Base-by-base conservation (phyloP, 1,140 invertebrate genomes). In the Ips nitidus region DNA sequence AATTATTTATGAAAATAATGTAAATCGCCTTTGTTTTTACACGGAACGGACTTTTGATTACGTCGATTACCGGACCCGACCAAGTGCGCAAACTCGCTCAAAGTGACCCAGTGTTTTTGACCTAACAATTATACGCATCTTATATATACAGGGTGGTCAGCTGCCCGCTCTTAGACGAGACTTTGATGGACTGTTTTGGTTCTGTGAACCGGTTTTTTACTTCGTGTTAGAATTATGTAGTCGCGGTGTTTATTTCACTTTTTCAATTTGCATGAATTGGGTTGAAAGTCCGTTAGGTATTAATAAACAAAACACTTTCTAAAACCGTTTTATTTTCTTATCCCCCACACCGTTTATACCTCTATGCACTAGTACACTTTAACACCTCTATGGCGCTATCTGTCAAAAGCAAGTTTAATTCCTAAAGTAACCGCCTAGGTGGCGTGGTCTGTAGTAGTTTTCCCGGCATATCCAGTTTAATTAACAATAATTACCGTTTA, bases 191-290 rank as follows among this genome's bases (percentile, higher is more conserved):
- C 77, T 75, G 75, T 69, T 66, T 76, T 73, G 77, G 77, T 78
- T 78, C 77, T 74, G 74, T 78, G 77, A 79, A 79, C 75, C 77
- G 61, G 52, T 71, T 70, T 65, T 69, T 60, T 59, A 75, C 69
- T 72, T 71, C 72, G 36, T 62, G 40, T 38, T 59, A 41, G 41
- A 59, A 42, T 36, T 41, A 62, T 22, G 38, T 55, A 56, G 41
- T 62, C 3, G 38, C 60, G 39, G 66, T 69, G 47, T 45, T 61
- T 55, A 47, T 39, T 72, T 58, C 50, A 40, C n/a, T 63, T 61
- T 7, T 37, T 22, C 40, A 47, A 37, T 22, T 45, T 43, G 59
- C 59, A 36, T 61, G 37, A 55, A 55, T 55, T 22, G 2, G 4
- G 52, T 22, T 22, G 22, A 22, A 22, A 22, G 22, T 22, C 22